Evolutionary conservation across 1,140 invertebrate species (phyloP), one percentile per base, ranked within the genome.

Genomic region (Zeugodacus cucurbitae): DNA sequence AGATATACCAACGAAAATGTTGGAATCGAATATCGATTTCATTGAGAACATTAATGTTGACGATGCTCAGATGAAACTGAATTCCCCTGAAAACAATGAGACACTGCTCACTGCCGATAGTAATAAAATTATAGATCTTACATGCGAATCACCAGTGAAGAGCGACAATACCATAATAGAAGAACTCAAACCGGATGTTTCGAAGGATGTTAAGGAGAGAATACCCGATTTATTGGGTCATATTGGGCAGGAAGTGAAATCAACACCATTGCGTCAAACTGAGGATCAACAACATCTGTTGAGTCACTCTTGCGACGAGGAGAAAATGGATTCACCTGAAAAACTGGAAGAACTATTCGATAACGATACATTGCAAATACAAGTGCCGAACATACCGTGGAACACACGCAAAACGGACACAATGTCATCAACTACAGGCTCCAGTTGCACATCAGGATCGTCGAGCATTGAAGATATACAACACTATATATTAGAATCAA

Each of bases 371-470:
- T 89, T 93, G 7, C 92, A 93, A 88, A 93, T 92, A 20, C 89
- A 93, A 89, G 96, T 96, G 3, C 96, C 96, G 0, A 94, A 96
- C 88, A 95, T 96, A 32, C 94, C 96, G 29, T 96, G 96, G 95
- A 93, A 91, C 59, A 95, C 94, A 59, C 90, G 92, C 34, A 86
- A 94, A 93, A 86, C 64, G 48, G 89, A 89, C 29, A 64, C 26
- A 20, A 58, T 37, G 17, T 87, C 82, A 32, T 88, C 88, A 26
- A 93, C 26, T 74, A 82, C 54, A 54, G 90, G 88, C 11, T 92
- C 92, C 64, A 93, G 91, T 57, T 92, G 91, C 44, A 87, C 87
- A n/a, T 92, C 91, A 34, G 90, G 90, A 8, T 91, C 93, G 14
- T 89, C 89, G n/a, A 93, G 93, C 89, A 89, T 93, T 5, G 93